A percentile compares a stretch with the other conserved stretches of the same genome.
These are phyloP conservation scores for Brienomyrus brachyistius DNA, from an alignment of 2,113 vertebrate species.

Conservation along the genomic window DNA sequence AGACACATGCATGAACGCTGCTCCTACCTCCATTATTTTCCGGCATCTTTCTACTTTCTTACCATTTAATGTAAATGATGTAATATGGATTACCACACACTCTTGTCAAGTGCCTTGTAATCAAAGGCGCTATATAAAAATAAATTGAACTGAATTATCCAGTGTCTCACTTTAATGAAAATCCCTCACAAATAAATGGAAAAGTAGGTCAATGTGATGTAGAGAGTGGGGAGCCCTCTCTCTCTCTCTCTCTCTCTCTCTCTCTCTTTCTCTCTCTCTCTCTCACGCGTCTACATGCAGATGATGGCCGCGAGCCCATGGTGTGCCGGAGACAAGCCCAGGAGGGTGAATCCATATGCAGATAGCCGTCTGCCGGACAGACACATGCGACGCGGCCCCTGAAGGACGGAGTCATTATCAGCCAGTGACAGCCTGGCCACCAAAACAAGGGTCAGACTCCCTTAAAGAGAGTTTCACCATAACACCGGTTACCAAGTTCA, in stretches of 20 bases:
- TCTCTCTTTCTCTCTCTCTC: background rate
- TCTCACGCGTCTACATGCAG: background rate
- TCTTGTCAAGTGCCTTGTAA: background rate
- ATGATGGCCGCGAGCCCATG: background rate
- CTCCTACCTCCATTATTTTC: background rate
- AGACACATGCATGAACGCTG: background rate
- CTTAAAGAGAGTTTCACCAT: constrained; percentile 46
- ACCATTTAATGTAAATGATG: background rate
- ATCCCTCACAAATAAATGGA: constrained; percentile 50
- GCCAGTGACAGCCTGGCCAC: constrained; percentile 35
- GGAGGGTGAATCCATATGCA: background rate
- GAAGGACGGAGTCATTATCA: constrained; percentile 60
- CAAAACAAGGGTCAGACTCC: constrained; percentile 33
- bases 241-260: background rate
- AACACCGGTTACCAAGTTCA: constrained; percentile 49
- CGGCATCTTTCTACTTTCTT: background rate
- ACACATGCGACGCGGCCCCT: constrained; percentile 50
- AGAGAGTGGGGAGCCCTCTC: constrained; percentile 46
- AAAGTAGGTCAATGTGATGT: constrained; percentile 63
- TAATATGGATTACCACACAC: background rate
- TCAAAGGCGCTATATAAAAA: background rate
- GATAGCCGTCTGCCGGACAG: constrained; percentile 44
- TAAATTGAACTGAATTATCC: constrained; percentile 19
- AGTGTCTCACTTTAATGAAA: constrained; percentile 53
- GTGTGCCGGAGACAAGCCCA: background rate